Percentiles rank a stretch among this genome's conserved stretches.
Conservation (phyloP, 2,888 invertebrate species). For the Kuschelorhynchus macadamiae region DNA sequence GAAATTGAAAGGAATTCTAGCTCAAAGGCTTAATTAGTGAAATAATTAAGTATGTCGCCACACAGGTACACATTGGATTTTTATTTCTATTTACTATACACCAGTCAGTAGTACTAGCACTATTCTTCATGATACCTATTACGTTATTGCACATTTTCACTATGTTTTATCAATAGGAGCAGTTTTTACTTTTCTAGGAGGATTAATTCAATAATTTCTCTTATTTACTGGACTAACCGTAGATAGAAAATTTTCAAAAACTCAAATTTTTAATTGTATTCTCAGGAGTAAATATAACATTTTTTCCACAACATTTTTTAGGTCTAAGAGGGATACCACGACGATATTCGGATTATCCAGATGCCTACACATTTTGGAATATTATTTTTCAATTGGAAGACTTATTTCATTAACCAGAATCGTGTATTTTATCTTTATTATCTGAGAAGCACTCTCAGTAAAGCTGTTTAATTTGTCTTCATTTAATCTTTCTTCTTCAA, state of each 20-base stretch:
- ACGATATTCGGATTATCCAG: slow-evolving; percentile 73
- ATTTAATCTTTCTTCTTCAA: slow-evolving; percentile 78
- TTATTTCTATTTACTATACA: slow-evolving; percentile 84
- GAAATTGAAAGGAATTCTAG: too few species aligned
- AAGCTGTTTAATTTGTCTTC: slow-evolving; percentile 54
- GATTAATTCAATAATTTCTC: slow-evolving; percentile 81
- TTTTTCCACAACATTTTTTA: slow-evolving; percentile 86
- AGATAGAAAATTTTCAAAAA: slow-evolving; percentile 69
- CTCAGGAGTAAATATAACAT: slow-evolving; percentile 83
- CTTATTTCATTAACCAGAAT: slow-evolving; percentile 7
- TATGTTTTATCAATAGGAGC: slow-evolving; percentile 86
- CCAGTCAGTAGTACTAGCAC: slow-evolving; percentile 80
- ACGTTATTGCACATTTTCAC: slow-evolving; percentile 87
- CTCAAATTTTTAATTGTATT: slow-evolving; percentile 82
- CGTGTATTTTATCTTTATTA: slow-evolving; percentile 8
- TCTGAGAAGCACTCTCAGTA: slow-evolving; percentile 7
- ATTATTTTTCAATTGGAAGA: slow-evolving; percentile 77
- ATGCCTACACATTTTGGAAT: slow-evolving; percentile 71
- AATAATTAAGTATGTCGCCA: too few species aligned
- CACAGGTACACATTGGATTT: too few species aligned
- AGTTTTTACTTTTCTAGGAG: slow-evolving; percentile 83
- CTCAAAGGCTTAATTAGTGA: too few species aligned
- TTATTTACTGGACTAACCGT: slow-evolving; percentile 61
- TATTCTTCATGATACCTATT: slow-evolving; percentile 84
- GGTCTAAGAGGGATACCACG: slow-evolving; percentile 82